Conservation (phyloP, 1,140 invertebrate species). For the Aleiodes sp. region DNA sequence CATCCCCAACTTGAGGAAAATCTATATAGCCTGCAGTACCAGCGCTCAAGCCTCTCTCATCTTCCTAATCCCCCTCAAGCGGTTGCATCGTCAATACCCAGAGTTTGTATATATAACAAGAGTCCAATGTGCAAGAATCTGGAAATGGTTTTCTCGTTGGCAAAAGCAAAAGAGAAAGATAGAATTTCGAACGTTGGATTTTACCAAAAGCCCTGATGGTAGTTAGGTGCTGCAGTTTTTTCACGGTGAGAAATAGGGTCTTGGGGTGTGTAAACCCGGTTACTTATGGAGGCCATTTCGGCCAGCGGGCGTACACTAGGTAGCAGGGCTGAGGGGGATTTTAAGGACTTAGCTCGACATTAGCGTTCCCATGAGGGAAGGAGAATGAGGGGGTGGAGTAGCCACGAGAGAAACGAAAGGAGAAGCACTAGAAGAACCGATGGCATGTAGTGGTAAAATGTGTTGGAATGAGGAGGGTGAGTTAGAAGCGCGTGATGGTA, state of each 20-base stretch:
- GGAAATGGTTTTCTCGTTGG: neutral
- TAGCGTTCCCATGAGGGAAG: slow-evolving; percentile 52
- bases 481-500: neutral
- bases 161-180: slow-evolving; percentile 19
- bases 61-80: slow-evolving; percentile 38
- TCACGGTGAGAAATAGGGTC: slow-evolving; percentile 61
- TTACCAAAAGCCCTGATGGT: slow-evolving; percentile 14
- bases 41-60: slow-evolving; percentile 19
- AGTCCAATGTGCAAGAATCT: neutral
- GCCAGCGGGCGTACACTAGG: slow-evolving; percentile 49
- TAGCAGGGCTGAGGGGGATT: slow-evolving; percentile 53
- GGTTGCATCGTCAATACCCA: slow-evolving; percentile 35
- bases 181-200: neutral
- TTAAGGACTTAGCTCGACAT: slow-evolving; percentile 65
- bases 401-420: slow-evolving; percentile 28
- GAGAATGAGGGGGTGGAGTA: neutral
- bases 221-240: slow-evolving; percentile 54
- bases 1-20: slow-evolving; percentile 26
- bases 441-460: slow-evolving; percentile 37
- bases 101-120: neutral
- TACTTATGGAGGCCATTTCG: slow-evolving; percentile 64
- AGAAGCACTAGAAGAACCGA: slow-evolving; percentile 15
- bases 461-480: neutral
- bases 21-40: slow-evolving; percentile 12
- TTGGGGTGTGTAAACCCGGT: slow-evolving; percentile 63